phyloP scores from a whole-genome alignment of 2,888 invertebrate species.

The Tetragnatha montana region DNA sequence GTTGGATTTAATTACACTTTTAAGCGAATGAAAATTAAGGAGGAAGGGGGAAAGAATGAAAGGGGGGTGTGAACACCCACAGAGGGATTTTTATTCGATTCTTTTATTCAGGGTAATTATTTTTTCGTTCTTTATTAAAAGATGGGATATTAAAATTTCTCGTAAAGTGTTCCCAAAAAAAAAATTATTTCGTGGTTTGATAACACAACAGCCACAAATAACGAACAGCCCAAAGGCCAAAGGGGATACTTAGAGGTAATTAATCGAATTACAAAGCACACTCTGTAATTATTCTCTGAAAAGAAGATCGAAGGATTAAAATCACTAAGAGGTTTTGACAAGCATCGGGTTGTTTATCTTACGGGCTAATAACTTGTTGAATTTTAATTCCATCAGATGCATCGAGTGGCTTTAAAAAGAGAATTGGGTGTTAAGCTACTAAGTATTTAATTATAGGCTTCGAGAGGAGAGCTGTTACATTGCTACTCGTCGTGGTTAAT shows the following conservation, averaged over 20 bases:
- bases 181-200: neutral
- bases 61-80: neutral
- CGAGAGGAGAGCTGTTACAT: neutral
- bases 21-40: slow-evolving; percentile 45
- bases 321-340: neutral
- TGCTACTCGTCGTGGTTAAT: neutral
- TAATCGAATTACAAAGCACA: slow-evolving; percentile 27
- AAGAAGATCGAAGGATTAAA: slow-evolving; percentile 38
- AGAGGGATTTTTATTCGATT: neutral
- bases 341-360: neutral
- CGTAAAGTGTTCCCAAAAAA: neutral
- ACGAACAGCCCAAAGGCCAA: slow-evolving; percentile 19
- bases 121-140: slow-evolving; percentile 18
- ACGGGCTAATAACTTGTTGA: neutral
- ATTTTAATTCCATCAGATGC: neutral
- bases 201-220: neutral
- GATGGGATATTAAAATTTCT: slow-evolving; percentile 18
- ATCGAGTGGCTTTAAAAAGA: neutral
- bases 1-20: slow-evolving; percentile 49
- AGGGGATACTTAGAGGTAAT: slow-evolving; percentile 43
- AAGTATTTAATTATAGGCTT: neutral
- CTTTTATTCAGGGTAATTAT: neutral
- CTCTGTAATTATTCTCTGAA: slow-evolving; percentile 19
- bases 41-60: neutral
- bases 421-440: neutral